These are phyloP conservation scores for Sphenopsis melanotis DNA, from an alignment of 2,797 vertebrate genomes.

Conservation along the genomic window DNA sequence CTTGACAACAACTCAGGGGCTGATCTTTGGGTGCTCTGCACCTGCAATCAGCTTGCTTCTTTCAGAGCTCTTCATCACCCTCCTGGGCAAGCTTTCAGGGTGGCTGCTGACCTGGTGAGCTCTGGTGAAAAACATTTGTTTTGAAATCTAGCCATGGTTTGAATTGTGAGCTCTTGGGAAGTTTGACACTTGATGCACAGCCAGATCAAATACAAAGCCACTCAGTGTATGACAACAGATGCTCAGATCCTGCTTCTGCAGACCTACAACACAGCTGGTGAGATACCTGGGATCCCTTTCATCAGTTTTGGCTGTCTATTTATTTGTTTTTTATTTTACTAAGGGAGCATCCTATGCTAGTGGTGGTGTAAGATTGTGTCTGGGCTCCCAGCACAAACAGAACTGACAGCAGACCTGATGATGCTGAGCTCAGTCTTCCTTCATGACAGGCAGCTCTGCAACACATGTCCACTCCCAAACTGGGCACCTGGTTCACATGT, in stretches of 20 bases:
- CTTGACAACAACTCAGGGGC: neutral
- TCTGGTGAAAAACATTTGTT: neutral
- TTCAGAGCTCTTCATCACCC: neutral
- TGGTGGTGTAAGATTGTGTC: neutral
- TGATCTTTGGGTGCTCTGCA: neutral
- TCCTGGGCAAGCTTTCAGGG: neutral
- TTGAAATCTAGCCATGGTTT: neutral
- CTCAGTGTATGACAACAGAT: neutral
- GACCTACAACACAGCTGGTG: accelerated
- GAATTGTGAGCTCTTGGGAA: neutral
- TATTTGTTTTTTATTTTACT: neutral
- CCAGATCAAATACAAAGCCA: neutral
- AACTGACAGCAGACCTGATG: neutral
- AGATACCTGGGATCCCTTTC: neutral
- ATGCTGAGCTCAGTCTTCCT: neutral
- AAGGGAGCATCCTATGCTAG: neutral
- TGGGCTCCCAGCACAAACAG: neutral
- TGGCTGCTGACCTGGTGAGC: neutral
- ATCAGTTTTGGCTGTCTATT: neutral
- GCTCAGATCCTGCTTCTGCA: neutral
- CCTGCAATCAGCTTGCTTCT: neutral
- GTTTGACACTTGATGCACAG: neutral
- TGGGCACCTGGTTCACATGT: neutral
- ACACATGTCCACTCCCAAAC: neutral
- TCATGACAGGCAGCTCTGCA: neutral